Conservation (phyloP, 37 sponge, comb jelly and placozoan species). For the Theonella swinhoei region DNA sequence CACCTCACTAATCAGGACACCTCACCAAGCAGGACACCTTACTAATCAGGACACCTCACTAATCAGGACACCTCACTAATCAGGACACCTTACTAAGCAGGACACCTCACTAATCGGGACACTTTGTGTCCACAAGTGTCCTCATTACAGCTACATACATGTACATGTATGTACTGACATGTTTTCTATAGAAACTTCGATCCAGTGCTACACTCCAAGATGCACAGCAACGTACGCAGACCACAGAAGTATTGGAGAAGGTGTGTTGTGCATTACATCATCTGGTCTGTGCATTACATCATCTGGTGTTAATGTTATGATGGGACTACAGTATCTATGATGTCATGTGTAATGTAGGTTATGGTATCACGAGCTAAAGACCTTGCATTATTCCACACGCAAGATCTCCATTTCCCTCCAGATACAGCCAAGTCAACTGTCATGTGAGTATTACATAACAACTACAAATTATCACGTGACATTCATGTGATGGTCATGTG, state of each 20-base stretch:
- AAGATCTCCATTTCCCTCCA: slow-evolving; percentile 52
- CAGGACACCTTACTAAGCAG: no score
- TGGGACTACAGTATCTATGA: not conserved
- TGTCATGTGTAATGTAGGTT: slow-evolving; percentile 19
- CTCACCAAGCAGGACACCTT: no score
- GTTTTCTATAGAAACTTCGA: not conserved
- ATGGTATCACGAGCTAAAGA: slow-evolving; percentile 23
- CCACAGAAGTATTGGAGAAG: not conserved
- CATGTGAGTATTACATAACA: slow-evolving; percentile 25
- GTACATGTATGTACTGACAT: no score
- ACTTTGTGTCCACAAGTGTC: no score
- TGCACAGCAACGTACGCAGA: not conserved
- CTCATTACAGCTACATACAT: no score
- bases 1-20: no score
- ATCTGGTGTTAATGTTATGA: not conserved
- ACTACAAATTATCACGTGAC: no score
- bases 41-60: no score
- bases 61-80: no score
- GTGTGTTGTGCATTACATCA: not conserved
- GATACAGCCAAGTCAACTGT: slow-evolving; percentile 46
- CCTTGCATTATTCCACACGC: slow-evolving; percentile 49
- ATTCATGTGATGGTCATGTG: not conserved
- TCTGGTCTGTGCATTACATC: not conserved
- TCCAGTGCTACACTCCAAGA: not conserved
- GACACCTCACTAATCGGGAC: no score